Base-by-base conservation (phyloP, 2,113 vertebrate species). In the Istiophorus platypterus region DNA sequence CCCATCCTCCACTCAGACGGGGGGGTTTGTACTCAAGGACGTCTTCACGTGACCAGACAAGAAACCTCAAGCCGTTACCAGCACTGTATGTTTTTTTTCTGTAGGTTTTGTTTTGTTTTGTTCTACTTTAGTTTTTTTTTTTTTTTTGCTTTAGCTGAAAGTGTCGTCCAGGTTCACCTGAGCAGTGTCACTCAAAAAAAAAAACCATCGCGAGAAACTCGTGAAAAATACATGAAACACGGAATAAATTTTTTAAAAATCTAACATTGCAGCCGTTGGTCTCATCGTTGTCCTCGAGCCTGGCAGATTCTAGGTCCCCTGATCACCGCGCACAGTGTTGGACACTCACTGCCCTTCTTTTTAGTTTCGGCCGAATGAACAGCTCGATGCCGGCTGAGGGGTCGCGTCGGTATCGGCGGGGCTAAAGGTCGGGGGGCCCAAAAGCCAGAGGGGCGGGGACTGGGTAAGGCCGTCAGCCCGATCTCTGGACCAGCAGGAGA, bases 181-280 rank as follows among this genome's bases (percentile, higher is more conserved):
- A 26, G 37, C 14, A 31, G 7, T 37, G 45, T 67, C n/a, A 56
- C 62, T 67, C 62, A 68, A 69, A 24, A 41, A 20, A 20, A 34
- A 58, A 27, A 41, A 29, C 6, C 66, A 18, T 49, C 5, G 29
- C 12, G 26, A 58, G 3, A 15, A 59, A n/a, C 11, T 2, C n/a
- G 41, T 2, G 1, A 41, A 27, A 37, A 73, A 68, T 47, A 41
- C 42, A 80, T 71, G 37, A 57, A 70, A 52, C 49, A 61, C 62
- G n/a, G 27, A 31, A n/a, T 56, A 24, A 12, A 52, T 17, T 3
- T 3, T 34, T 34, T 31, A 27, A 27, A 26, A 57, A 26, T 58
- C n/a, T 1, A 5, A 37, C 22, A 54, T 31, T 4, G 22, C 1
- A 22, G n/a, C 61, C 2, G 41, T 13, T 10, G 0, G 45, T 17